Evolutionary conservation across 2,888 invertebrate species (phyloP).

Genomic region (Buathra laborator): DNA sequence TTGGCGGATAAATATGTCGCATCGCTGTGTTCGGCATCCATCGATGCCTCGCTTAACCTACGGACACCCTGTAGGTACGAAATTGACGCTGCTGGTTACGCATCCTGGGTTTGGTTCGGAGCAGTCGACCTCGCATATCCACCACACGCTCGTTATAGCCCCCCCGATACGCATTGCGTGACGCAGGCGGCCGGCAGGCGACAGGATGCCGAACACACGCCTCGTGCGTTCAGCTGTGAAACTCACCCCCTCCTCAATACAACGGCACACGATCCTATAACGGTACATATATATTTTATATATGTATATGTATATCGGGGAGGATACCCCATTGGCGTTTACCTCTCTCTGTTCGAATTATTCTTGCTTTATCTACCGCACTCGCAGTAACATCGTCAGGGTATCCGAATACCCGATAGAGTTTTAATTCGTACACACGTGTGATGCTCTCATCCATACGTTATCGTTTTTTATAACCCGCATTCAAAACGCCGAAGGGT

Average conservation of each 20-base stretch:
- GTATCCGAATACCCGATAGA: slow-evolving; percentile 58
- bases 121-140: slow-evolving; percentile 71
- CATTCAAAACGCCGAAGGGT: slow-evolving; percentile 50
- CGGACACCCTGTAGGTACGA: slow-evolving; percentile 56
- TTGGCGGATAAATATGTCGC: slow-evolving; percentile 7
- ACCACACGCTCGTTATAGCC: slow-evolving; percentile 75
- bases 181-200: slow-evolving; percentile 75
- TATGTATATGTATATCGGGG: neutral
- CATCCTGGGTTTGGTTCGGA: slow-evolving; percentile 66
- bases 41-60: slow-evolving; percentile 59
- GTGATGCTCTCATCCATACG: slow-evolving; percentile 60
- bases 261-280: slow-evolving; percentile 60
- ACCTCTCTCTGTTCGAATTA: slow-evolving; percentile 59
- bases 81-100: slow-evolving; percentile 63
- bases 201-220: slow-evolving; percentile 78
- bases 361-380: slow-evolving; percentile 44
- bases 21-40: slow-evolving; percentile 49
- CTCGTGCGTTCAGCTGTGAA: slow-evolving; percentile 78
- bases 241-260: slow-evolving; percentile 65
- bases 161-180: slow-evolving; percentile 77
- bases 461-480: slow-evolving; percentile 65
- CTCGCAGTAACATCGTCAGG: slow-evolving; percentile 29
- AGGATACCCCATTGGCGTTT: slow-evolving; percentile 34
- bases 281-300: slow-evolving; percentile 26
- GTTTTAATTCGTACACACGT: slow-evolving; percentile 66